Evolutionary conservation across 2,797 vertebrate genomes (phyloP).

Genomic region (Microctenopoma steveboyesi): DNA sequence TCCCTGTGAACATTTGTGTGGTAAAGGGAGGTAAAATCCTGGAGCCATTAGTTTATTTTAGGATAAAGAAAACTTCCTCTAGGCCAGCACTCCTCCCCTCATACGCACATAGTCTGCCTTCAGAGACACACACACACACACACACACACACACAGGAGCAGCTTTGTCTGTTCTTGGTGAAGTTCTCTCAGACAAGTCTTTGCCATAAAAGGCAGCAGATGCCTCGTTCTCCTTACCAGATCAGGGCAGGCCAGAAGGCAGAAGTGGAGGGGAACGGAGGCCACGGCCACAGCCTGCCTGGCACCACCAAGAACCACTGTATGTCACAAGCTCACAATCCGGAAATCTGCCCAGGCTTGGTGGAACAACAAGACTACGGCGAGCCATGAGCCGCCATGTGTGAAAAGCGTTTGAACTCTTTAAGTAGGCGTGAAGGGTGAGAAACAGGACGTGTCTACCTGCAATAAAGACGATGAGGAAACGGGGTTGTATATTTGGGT

Average conservation of each 20-base stretch:
- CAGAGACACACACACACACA: constrained; percentile 41
- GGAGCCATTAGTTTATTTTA: constrained; percentile 79
- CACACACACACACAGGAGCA: constrained; percentile 50
- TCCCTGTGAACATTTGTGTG: constrained; percentile 64
- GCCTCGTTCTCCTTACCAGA: constrained; percentile 64
- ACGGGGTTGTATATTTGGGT: constrained; percentile 46
- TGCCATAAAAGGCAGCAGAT: constrained; percentile 84
- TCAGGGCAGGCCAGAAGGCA: constrained; percentile 59
- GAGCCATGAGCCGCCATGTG: not conserved
- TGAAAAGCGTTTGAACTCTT: constrained; percentile 13
- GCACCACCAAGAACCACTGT: constrained; percentile 51
- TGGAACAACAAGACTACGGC: not conserved
- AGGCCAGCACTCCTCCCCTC: constrained; percentile 70
- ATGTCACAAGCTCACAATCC: not conserved
- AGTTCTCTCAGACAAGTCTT: constrained; percentile 70
- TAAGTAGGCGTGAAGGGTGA: not conserved
- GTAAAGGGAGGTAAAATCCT: constrained; percentile 72
- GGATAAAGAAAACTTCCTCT: constrained; percentile 75
- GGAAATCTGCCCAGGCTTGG: not conserved
- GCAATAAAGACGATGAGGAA: constrained; percentile 53
- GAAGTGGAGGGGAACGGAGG: constrained; percentile 48
- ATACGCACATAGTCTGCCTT: constrained; percentile 52
- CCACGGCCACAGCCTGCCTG: constrained; percentile 51
- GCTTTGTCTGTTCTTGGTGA: constrained; percentile 69
- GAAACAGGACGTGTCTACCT: constrained; percentile 44